These are phyloP conservation scores for Acropora tenuis DNA, from an alignment of 64 coral and sea anemone species.

Conservation along the genomic window DNA sequence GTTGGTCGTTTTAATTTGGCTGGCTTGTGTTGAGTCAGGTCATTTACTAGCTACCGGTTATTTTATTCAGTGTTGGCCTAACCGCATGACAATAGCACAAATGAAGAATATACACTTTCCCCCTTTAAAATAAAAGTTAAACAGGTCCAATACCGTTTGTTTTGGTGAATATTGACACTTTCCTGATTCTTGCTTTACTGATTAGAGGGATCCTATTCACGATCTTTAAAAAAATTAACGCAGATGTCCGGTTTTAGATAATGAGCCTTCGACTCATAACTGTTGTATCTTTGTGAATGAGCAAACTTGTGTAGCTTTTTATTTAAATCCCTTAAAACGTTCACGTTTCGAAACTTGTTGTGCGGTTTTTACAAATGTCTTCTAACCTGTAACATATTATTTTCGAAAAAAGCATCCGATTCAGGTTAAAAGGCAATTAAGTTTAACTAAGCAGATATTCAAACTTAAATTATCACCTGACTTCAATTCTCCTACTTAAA, in stretches of 20 bases:
- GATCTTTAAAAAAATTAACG: not conserved
- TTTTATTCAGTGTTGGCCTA: not conserved
- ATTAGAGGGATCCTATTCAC: not conserved
- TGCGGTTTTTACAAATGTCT: too few species aligned
- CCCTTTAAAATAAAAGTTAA: not conserved
- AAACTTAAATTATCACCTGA: too few species aligned
- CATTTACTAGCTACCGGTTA: not conserved
- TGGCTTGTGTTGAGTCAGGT: not conserved
- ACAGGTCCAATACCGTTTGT: conserved; percentile 24
- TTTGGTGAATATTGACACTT: conserved; percentile 4
- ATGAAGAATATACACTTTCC: not conserved
- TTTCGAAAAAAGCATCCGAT: too few species aligned
- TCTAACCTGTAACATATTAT: too few species aligned
- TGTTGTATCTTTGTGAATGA: too few species aligned
- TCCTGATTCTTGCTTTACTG: not conserved
- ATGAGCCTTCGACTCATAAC: too few species aligned
- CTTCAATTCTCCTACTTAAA: too few species aligned
- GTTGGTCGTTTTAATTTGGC: not conserved
- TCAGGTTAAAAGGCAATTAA: too few species aligned
- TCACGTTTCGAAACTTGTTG: too few species aligned
- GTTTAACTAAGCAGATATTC: too few species aligned
- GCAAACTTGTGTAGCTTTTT: too few species aligned
- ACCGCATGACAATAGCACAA: not conserved
- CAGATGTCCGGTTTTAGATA: not conserved
- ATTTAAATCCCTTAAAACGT: too few species aligned